phyloP scores from a whole-genome alignment of 2,797 vertebrate species.

The Spondyliosoma cantharus region DNA sequence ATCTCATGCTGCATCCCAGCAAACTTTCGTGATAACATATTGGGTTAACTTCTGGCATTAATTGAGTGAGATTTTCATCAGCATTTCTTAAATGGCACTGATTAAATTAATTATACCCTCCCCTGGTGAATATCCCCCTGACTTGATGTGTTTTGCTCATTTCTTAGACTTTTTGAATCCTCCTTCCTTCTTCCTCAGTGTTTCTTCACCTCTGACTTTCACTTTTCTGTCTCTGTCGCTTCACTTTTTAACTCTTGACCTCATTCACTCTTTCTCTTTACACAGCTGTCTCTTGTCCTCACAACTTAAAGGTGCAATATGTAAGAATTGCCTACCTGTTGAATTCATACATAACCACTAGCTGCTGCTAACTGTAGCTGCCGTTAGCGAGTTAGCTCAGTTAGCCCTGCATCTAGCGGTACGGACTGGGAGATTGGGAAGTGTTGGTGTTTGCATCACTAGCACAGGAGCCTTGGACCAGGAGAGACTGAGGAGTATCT shows the following conservation, averaged over 20 bases:
- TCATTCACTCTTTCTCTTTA: not conserved
- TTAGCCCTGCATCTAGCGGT: too few species aligned
- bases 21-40: conserved; percentile 7
- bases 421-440: too few species aligned
- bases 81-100: conserved; percentile 21
- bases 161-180: not conserved
- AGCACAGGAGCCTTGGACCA: too few species aligned
- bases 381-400: too few species aligned
- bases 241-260: conserved; percentile 3
- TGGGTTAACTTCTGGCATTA: conserved; percentile 25
- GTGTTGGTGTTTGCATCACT: too few species aligned
- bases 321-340: too few species aligned
- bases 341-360: too few species aligned
- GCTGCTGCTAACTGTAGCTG: too few species aligned
- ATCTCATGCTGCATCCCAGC: conserved; percentile 7
- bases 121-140: not conserved
- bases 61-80: conserved; percentile 51
- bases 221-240: not conserved
- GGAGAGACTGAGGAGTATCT: not conserved
- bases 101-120: conserved; percentile 52
- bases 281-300: not conserved
- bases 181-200: too few species aligned
- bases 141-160: conserved; percentile 4
- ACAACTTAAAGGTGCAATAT: not conserved
- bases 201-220: not conserved